A percentile compares a stretch with the other conserved stretches of the same genome.
These are phyloP conservation scores for Netelia virgata DNA, from an alignment of 2,888 invertebrate genomes.

Conservation along the genomic window DNA sequence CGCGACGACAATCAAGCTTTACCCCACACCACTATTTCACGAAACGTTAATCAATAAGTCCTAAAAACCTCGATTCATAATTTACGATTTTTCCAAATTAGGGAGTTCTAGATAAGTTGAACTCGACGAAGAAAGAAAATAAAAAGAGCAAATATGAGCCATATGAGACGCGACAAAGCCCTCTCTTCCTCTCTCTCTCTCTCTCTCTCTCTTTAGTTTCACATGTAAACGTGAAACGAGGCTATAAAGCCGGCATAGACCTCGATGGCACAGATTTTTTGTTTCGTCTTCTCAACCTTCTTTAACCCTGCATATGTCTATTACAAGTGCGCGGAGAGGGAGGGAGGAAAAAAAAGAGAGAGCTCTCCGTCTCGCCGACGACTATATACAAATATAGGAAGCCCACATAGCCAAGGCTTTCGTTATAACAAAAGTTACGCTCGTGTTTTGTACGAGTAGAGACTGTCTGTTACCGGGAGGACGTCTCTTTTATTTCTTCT, in stretches of 20 bases:
- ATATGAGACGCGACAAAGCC: not conserved
- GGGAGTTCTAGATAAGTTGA: no score
- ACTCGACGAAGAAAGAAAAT: not conserved
- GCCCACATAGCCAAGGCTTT: constrained; percentile 12
- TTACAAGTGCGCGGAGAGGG: not conserved
- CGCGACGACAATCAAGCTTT: not conserved
- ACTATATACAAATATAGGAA: constrained; percentile 16
- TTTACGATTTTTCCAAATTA: no score
- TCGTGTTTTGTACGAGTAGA: constrained; percentile 12
- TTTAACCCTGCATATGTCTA: constrained; percentile 45
- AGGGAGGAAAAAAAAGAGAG: constrained; percentile 37
- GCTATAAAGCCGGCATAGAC: constrained; percentile 32
- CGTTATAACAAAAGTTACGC: constrained; percentile 24
- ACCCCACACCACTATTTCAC: not conserved
- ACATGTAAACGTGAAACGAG: constrained; percentile 41
- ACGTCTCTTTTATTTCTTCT: constrained; percentile 17
- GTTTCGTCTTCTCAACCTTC: constrained; percentile 56
- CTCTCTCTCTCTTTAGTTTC: constrained; percentile 18
- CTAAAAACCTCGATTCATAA: no score
- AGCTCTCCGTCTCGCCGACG: constrained; percentile 24
- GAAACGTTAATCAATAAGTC: no score
- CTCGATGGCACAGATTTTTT: constrained; percentile 54
- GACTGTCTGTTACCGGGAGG: constrained; percentile 14
- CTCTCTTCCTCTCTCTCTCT: not conserved
- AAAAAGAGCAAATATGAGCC: not conserved